phyloP scores from a whole-genome alignment of 1,140 invertebrate genomes.

The Achroia grisella region DNA sequence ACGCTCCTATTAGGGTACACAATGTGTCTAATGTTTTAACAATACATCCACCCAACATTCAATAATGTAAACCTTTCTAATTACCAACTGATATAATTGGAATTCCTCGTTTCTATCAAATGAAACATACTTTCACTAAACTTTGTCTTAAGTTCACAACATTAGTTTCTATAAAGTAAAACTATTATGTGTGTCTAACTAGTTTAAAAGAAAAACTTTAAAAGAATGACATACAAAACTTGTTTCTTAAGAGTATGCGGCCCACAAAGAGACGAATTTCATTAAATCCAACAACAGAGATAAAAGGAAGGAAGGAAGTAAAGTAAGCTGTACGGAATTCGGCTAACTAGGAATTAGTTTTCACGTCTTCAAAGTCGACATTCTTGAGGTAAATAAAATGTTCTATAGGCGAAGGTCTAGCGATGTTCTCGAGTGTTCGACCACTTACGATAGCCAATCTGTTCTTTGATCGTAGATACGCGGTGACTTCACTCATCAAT shows the following conservation, averaged over 20 bases:
- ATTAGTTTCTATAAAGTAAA: too few relatives aligned
- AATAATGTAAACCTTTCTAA: too few relatives aligned
- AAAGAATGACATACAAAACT: slow-evolving; percentile 12
- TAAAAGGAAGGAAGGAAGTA: slow-evolving; percentile 15
- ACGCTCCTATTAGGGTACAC: slow-evolving; percentile 50
- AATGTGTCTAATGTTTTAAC: slow-evolving; percentile 44
- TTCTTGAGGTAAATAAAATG: slow-evolving; percentile 56
- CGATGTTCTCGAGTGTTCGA: neutral
- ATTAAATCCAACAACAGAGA: slow-evolving; percentile 36
- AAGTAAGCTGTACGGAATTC: slow-evolving; percentile 19
- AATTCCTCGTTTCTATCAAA: too few relatives aligned
- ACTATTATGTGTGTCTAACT: too few relatives aligned
- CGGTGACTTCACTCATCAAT: slow-evolving; percentile 29
- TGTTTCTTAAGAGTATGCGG: neutral
- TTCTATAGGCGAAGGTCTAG: slow-evolving; percentile 11
- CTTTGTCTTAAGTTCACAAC: too few relatives aligned
- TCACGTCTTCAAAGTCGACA: slow-evolving; percentile 50
- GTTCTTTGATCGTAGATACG: slow-evolving; percentile 49
- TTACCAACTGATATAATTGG: too few relatives aligned
- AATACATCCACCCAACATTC: slow-evolving; percentile 3
- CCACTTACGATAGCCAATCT: slow-evolving; percentile 12
- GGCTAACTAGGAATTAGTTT: slow-evolving; percentile 52
- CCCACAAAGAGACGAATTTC: slow-evolving; percentile 26
- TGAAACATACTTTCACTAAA: too few relatives aligned
- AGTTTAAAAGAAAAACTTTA: slow-evolving; percentile 1